A percentile compares a stretch with the other conserved stretches of the same genome.
Conservation (phyloP, 2,888 invertebrate genomes). For the Ectobius pallidus region DNA sequence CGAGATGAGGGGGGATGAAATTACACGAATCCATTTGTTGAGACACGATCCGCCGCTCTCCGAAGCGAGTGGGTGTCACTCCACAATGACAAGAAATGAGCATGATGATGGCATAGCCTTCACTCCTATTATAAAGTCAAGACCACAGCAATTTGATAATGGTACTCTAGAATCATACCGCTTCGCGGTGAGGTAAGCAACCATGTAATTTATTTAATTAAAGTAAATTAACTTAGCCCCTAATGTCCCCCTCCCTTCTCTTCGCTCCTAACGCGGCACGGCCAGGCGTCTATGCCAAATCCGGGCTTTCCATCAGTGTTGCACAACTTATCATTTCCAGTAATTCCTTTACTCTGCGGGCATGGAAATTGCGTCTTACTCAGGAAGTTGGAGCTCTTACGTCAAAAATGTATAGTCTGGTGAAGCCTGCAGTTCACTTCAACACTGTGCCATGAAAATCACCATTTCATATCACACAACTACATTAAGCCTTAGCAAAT, state of each 20-base stretch:
- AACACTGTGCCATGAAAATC: too few species aligned
- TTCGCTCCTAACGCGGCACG: too few species aligned
- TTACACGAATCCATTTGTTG: conserved; percentile 36
- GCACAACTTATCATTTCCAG: too few species aligned
- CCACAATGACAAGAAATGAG: conserved; percentile 2
- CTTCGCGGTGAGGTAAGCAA: conserved; percentile 32
- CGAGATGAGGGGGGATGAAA: conserved; percentile 6
- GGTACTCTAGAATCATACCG: conserved; percentile 30
- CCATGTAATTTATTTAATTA: conserved; percentile 45
- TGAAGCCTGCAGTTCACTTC: too few species aligned
- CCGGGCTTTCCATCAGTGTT: background rate
- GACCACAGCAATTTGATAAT: conserved; percentile 44
- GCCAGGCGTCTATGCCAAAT: background rate
- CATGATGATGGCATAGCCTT: too few species aligned
- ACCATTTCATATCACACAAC: too few species aligned
- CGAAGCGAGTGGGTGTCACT: conserved; percentile 22
- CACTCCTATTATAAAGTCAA: conserved; percentile 2
- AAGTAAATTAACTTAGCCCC: conserved; percentile 43
- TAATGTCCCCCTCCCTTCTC: background rate
- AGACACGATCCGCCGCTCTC: background rate
- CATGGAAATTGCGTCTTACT: too few species aligned
- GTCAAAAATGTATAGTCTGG: too few species aligned
- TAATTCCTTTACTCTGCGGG: too few species aligned
- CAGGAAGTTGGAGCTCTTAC: too few species aligned
- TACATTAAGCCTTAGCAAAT: too few species aligned